A percentile compares a stretch with the other conserved stretches of the same genome.
phyloP scores from a whole-genome alignment of 2,888 invertebrate genomes.

The Asteroscopus sphinx region DNA sequence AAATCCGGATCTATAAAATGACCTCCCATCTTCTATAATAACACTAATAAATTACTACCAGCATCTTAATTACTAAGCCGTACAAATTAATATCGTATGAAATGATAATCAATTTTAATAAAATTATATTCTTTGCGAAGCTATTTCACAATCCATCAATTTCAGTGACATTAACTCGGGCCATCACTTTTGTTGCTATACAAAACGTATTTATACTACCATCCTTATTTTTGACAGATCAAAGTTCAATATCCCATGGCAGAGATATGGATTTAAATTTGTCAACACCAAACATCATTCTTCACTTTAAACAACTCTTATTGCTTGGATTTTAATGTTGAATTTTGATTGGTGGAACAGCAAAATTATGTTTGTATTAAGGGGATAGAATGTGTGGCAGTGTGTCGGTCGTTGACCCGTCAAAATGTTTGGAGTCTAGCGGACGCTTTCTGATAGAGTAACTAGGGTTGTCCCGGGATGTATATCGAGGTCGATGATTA shows the following conservation, averaged over 20 bases:
- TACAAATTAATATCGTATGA: conserved; percentile 37
- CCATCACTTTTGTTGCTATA: conserved; percentile 40
- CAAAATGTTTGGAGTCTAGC: conserved; percentile 73
- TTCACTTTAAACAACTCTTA: conserved; percentile 27
- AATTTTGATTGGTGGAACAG: conserved; percentile 34
- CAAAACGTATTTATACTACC: conserved; percentile 10
- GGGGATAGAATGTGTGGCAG: conserved; percentile 80
- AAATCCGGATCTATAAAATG: conserved; percentile 35
- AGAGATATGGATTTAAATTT: conserved; percentile 48
- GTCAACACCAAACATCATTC: conserved; percentile 31
- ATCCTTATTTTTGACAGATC: conserved; percentile 8
- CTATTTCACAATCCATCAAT: conserved; percentile 56
- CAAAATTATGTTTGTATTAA: conserved; percentile 44
- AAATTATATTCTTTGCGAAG: conserved; percentile 46
- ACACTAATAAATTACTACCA: conserved; percentile 31
- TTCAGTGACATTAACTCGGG: conserved; percentile 52
- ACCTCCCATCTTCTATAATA: conserved; percentile 34
- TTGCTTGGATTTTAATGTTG: conserved; percentile 27
- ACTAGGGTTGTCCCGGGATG: conserved; percentile 67
- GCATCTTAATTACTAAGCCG: conserved; percentile 31
- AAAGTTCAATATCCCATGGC: conserved; percentile 51
- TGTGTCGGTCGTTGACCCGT: conserved; percentile 83
- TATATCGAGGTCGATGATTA: conserved; percentile 58
- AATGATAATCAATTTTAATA: conserved; percentile 53
- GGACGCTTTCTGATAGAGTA: conserved; percentile 75